A percentile compares a stretch with the other conserved stretches of the same genome.
These are phyloP conservation scores for Eilema caniola DNA, from an alignment of 2,888 invertebrate genomes.

Conservation along the genomic window DNA sequence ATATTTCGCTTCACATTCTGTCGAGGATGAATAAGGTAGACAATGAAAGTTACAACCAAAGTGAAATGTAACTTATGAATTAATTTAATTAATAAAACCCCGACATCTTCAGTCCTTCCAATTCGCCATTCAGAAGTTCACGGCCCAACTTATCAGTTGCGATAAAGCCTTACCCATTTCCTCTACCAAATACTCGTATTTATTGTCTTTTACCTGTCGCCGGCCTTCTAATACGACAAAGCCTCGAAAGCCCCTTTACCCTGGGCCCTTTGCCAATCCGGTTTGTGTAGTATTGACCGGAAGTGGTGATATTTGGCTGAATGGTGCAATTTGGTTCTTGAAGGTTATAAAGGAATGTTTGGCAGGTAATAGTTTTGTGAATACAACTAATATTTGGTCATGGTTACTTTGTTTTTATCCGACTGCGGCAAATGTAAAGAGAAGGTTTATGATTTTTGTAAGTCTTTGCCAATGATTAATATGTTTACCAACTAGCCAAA, in stretches of 20 bases:
- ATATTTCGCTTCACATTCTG: no score
- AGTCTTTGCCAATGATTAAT: no score
- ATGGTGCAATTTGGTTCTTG: conserved; percentile 41
- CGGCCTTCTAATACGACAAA: conserved; percentile 32
- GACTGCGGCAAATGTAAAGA: not conserved
- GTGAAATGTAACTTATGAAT: not conserved
- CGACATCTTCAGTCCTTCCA: not conserved
- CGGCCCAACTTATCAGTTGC: conserved; percentile 2
- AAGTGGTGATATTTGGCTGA: conserved; percentile 45
- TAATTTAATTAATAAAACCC: not conserved
- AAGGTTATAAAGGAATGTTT: conserved; percentile 21
- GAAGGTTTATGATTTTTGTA: not conserved
- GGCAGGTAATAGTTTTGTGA: not conserved
- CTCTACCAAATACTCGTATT: conserved; percentile 32
- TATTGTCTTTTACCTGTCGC: conserved; percentile 41
- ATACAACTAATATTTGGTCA: not conserved
- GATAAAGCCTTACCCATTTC: conserved; percentile 27
- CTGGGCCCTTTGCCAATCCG: conserved; percentile 43
- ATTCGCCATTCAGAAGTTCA: not conserved
- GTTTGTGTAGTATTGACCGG: conserved; percentile 48
- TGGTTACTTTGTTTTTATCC: not conserved
- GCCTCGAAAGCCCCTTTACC: conserved; percentile 37
- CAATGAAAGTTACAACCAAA: no score
- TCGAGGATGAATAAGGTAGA: no score
- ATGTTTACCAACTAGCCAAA: no score